Evolutionary conservation across 2,888 invertebrate species (phyloP).

Genomic region (Eudasyphora cyanicolor): DNA sequence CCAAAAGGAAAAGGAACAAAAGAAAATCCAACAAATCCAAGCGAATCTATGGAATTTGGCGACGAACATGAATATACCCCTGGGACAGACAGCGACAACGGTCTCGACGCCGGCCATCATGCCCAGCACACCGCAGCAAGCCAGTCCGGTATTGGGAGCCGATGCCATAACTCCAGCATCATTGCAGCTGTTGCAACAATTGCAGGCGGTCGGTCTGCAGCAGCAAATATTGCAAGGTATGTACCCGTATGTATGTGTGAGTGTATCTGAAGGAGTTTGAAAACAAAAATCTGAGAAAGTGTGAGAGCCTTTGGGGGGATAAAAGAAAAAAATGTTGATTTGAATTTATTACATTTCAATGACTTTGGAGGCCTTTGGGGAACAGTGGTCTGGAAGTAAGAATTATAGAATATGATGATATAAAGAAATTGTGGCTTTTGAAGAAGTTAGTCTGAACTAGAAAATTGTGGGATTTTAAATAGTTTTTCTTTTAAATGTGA

Average conservation of each 20-base stretch:
- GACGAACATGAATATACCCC: slow-evolving; percentile 81
- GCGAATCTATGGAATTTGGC: slow-evolving; percentile 94
- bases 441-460: neutral
- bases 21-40: slow-evolving; percentile 96
- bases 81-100: slow-evolving; percentile 81
- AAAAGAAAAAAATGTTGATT: slow-evolving; percentile 43
- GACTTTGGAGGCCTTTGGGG: neutral
- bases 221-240: slow-evolving; percentile 84
- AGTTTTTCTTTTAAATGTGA: neutral
- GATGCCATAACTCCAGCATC: slow-evolving; percentile 83
- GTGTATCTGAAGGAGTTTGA: neutral
- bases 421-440: neutral
- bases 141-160: slow-evolving; percentile 79
- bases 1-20: slow-evolving; percentile 98
- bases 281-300: slow-evolving; percentile 28
- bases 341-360: slow-evolving; percentile 29
- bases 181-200: slow-evolving; percentile 84
- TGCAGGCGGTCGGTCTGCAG: slow-evolving; percentile 85
- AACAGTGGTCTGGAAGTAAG: slow-evolving; percentile 3
- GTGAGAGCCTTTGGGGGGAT: slow-evolving; percentile 45
- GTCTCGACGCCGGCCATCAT: slow-evolving; percentile 80
- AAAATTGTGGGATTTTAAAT: neutral
- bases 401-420: neutral
- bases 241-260: neutral
- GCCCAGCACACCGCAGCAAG: slow-evolving; percentile 79